Percentiles rank a stretch among this genome's conserved stretches.
phyloP scores from a whole-genome alignment of 1,140 invertebrate genomes.

The Drosophila ananassae region DNA sequence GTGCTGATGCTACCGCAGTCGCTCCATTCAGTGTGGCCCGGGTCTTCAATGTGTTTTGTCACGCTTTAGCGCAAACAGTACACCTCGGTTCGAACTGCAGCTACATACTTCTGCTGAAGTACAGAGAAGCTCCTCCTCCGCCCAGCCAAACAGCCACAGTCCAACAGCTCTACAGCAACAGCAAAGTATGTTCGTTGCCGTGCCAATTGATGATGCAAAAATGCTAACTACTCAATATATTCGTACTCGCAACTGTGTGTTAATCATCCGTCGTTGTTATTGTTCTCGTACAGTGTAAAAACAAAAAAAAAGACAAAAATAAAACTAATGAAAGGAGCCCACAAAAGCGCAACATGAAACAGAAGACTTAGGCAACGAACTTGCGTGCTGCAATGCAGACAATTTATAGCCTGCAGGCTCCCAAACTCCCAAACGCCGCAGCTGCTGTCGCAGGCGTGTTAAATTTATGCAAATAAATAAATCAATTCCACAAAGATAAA shows the following conservation, averaged over 20 bases:
- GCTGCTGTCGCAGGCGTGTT: conserved; percentile 75
- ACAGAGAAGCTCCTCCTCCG: not conserved
- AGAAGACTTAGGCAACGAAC: conserved; percentile 76
- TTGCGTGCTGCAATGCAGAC: conserved; percentile 70
- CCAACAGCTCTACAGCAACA: not conserved
- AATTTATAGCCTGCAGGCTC: conserved; percentile 64
- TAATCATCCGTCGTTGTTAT: conserved; percentile 19
- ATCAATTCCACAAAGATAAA: conserved; percentile 58
- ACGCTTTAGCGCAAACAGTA: conserved; percentile 67
- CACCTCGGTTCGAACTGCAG: conserved; percentile 28
- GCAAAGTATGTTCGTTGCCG: conserved; percentile 61
- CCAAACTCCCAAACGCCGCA: conserved; percentile 26
- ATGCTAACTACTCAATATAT: conserved; percentile 20
- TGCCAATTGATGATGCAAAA: conserved; percentile 53
- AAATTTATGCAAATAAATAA: conserved; percentile 82
- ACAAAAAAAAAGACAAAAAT: conserved; percentile 12
- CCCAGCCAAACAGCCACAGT: conserved; percentile 4
- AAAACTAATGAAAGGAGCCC: conserved; percentile 28
- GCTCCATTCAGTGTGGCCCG: conserved; percentile 79
- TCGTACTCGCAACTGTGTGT: conserved; percentile 22
- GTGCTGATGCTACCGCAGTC: conserved; percentile 76
- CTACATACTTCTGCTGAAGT: not conserved
- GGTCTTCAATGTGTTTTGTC: conserved; percentile 81
- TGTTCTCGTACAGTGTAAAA: conserved; percentile 55
- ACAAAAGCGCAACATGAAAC: conserved; percentile 54